Percentiles rank a stretch among this genome's conserved stretches.
These are phyloP conservation scores for Helarctos malayanus DNA, from an alignment of 2,797 vertebrate species.

Conservation along the genomic window DNA sequence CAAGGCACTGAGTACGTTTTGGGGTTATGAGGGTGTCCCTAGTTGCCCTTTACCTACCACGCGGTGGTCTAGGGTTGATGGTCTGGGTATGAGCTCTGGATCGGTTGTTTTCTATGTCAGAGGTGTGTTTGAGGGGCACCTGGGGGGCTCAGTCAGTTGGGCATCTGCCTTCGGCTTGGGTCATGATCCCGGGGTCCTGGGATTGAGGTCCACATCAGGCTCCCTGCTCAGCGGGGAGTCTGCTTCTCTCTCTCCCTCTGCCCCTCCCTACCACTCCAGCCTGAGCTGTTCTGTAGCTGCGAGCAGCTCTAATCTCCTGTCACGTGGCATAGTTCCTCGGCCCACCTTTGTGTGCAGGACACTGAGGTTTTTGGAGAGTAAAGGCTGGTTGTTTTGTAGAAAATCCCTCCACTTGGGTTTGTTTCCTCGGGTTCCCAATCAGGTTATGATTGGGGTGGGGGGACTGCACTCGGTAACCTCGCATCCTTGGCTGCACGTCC, in stretches of 20 bases:
- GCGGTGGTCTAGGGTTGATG: not conserved
- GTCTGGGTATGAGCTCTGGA: not conserved
- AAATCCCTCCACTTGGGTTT: not conserved
- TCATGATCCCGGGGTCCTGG: not conserved
- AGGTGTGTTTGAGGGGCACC: not conserved
- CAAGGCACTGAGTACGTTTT: not conserved
- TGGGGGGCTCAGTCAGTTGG: not conserved
- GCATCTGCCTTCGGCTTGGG: not conserved
- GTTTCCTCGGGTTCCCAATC: not conserved
- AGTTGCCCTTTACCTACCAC: not conserved
- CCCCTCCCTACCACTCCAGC: not conserved
- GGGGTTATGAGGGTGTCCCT: not conserved
- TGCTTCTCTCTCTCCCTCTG: not conserved
- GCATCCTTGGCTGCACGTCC: fast-evolving
- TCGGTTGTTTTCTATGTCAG: not conserved
- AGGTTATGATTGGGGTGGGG: fast-evolving
- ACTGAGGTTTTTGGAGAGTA: not conserved
- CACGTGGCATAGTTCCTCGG: not conserved
- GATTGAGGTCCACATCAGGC: not conserved
- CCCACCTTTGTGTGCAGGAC: not conserved
- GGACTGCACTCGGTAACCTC: not conserved
- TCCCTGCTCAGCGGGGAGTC: not conserved
- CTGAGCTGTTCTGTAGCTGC: fast-evolving
- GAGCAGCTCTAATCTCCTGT: not conserved
- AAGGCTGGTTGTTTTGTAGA: not conserved